A percentile compares a stretch with the other conserved stretches of the same genome.
phyloP scores from a whole-genome alignment of 2,113 vertebrate species.

The Pipra filicauda region DNA sequence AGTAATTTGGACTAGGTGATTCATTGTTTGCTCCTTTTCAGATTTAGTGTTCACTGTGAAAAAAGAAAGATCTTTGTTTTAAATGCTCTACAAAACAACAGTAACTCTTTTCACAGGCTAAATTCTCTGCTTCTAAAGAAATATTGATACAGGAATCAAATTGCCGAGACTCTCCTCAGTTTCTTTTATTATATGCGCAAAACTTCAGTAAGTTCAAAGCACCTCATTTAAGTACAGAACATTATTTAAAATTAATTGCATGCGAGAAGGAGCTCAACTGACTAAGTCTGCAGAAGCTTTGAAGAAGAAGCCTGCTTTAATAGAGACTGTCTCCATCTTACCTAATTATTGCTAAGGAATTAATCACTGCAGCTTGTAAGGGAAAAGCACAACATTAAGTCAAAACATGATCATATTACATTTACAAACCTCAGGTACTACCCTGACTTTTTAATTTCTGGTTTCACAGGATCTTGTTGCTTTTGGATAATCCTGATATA shows the following conservation, averaged over 20 bases:
- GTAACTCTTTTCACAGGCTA: background rate
- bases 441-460: background rate
- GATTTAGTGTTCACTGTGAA: background rate
- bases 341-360: background rate
- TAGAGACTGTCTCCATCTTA: background rate
- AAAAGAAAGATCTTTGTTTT: background rate
- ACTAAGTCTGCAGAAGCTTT: background rate
- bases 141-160: background rate
- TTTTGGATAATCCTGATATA: background rate
- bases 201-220: background rate
- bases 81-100: background rate
- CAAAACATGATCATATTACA: background rate
- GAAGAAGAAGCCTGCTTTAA: background rate
- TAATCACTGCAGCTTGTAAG: background rate
- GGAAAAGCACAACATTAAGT: background rate
- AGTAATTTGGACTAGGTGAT: conserved; percentile 21
- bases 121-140: background rate
- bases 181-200: background rate
- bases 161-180: accelerated
- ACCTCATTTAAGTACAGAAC: background rate
- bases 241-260: background rate
- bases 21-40: conserved; percentile 4
- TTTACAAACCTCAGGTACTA: background rate
- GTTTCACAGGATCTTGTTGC: background rate
- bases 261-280: background rate